A percentile compares a stretch with the other conserved stretches of the same genome.
phyloP scores from a whole-genome alignment of 2,113 vertebrate genomes.

The Zapornia atra region DNA sequence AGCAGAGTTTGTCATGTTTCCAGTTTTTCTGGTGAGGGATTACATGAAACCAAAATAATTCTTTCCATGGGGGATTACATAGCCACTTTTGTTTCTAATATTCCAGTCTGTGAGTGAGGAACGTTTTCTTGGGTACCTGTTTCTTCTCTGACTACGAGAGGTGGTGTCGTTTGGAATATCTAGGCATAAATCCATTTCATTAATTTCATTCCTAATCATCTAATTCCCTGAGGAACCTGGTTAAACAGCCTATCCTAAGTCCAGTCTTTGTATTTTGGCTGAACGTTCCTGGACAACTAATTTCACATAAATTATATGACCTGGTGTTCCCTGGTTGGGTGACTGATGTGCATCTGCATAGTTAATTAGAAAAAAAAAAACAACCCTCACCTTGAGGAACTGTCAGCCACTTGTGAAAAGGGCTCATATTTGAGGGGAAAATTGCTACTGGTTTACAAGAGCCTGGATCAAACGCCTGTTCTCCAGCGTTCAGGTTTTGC shows the following conservation, averaged over 20 bases:
- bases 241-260: background rate
- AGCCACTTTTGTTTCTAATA: background rate
- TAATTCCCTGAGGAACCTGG: background rate
- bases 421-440: background rate
- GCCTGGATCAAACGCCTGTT: background rate
- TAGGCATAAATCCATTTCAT: background rate
- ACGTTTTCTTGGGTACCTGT: background rate
- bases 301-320: background rate
- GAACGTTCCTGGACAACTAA: background rate
- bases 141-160: background rate
- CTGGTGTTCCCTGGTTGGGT: background rate
- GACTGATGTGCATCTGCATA: background rate
- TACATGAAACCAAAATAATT: slow-evolving; percentile 45
- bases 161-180: background rate
- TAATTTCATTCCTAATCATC: background rate
- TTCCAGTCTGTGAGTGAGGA: background rate
- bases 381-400: background rate
- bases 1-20: slow-evolving; percentile 24
- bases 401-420: background rate
- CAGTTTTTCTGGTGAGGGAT: slow-evolving; percentile 47
- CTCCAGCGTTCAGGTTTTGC: background rate
- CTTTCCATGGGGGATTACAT: slow-evolving; percentile 10
- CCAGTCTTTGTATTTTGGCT: background rate
- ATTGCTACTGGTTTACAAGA: background rate
- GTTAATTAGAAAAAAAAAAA: background rate